Evolutionary conservation across 2,888 invertebrate species (phyloP), one percentile per base, ranked within the genome.

Genomic region (Petrolisthes cinctipes): DNA sequence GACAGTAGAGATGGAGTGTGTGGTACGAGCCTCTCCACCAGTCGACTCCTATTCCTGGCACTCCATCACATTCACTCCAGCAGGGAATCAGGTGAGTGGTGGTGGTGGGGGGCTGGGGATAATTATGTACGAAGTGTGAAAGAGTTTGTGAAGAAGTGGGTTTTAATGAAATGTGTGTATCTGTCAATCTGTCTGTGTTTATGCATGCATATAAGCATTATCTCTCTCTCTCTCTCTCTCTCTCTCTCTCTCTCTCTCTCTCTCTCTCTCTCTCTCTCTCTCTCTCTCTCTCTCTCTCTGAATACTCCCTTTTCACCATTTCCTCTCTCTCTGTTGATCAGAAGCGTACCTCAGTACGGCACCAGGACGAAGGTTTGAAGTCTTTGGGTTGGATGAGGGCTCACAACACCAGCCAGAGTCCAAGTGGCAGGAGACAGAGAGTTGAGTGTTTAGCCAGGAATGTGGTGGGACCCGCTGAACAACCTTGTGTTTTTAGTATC

Each of bases 401-500:
- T 5, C 23, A 57, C 53, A 75, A 84, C 84, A 83, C 56, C 71
- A 73, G 71, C 73, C 20, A 53, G 4, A 71, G 37, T 11, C n/a
- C 5, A 51, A 54, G 71, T 14, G 85, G 85, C 56, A 71, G 61
- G 20, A 61, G 61, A 23, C 84, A 88, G 82, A 54, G n/a, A 56
- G 88, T 71, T 4, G 88, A 88, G 71, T 88, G 88, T 71, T 91
- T 91, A 91, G 91, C 91, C 80, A 90, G 91, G 82, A 92, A 92
- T 88, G 90, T 91, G 79, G 91, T 92, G 53, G 92, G 92, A 57
- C 84, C 89, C 81, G 91, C 91, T 79, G 91, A 91, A 71, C 90
- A 91, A 78, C 92, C 92, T 51, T 92, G 92, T 88, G 91, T 92
- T 87, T 92, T 91, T 89, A 91, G 91, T 91, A 90, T 92, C 90